These are phyloP conservation scores for Hippopotamyrus pictus DNA, from an alignment of 2,797 vertebrate genomes.

Conservation along the genomic window DNA sequence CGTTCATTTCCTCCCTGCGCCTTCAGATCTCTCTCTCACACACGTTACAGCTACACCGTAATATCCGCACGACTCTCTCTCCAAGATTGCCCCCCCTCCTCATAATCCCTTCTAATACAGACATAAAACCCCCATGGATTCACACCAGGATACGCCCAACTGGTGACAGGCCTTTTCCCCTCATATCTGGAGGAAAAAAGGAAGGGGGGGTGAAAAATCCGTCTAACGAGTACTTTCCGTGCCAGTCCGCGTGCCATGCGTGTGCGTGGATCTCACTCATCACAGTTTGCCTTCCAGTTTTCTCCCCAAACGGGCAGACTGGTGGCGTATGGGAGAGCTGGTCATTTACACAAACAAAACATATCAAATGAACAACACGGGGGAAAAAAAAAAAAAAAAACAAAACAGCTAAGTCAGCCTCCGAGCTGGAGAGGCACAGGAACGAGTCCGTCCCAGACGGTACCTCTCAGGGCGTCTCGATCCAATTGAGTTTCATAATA, in stretches of 20 bases:
- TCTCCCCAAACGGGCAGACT: not conserved
- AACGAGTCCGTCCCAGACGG: not conserved
- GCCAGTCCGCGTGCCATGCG: not conserved
- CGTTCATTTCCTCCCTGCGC: not conserved
- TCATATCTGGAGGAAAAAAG: not conserved
- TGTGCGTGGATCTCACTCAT: not conserved
- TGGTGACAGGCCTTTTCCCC: not conserved
- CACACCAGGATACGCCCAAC: not conserved
- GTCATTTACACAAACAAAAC: not conserved
- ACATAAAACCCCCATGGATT: not conserved
- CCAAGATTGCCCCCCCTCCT: not conserved
- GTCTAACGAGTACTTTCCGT: not conserved
- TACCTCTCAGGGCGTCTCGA: not conserved
- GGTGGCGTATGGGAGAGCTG: not conserved
- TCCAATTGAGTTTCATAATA: not conserved
- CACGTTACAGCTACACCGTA: not conserved
- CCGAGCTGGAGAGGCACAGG: not conserved
- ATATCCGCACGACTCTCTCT: not conserved
- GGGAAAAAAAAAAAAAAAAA: too few relatives aligned
- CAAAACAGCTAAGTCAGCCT: not conserved
- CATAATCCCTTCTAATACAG: not conserved
- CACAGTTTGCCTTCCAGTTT: not conserved
- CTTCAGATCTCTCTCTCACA: not conserved
- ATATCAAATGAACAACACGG: not conserved
- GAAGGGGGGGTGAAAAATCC: not conserved